Conservation (phyloP, 92 coral and sea anemone genomes). For the Porites lobata region DNA sequence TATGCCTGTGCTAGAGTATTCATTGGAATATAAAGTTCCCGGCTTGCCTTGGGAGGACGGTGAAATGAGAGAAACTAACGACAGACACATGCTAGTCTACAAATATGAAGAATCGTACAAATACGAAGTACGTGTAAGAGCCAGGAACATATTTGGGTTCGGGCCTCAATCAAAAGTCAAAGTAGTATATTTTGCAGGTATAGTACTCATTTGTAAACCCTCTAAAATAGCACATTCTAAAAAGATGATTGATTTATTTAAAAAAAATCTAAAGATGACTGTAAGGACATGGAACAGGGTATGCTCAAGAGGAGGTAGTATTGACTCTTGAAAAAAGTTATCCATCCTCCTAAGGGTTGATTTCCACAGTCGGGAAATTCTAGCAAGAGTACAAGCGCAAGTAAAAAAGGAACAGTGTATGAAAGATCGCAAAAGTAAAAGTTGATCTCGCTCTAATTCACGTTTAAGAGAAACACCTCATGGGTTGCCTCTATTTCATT, state of each 20-base stretch:
- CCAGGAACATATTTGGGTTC: conserved; percentile 24
- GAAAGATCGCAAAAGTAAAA: too few species aligned
- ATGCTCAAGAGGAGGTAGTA: too few species aligned
- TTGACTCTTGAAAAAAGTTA: too few species aligned
- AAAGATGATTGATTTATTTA: not conserved
- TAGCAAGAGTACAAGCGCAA: too few species aligned
- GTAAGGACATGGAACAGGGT: too few species aligned
- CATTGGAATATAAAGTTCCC: conserved; percentile 60
- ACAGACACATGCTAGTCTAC: conserved; percentile 11
- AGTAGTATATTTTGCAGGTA: conserved; percentile 26
- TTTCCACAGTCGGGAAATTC: too few species aligned
- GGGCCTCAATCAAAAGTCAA: conserved; percentile 3
- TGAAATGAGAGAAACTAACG: conserved; percentile 6
- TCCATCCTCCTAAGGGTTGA: too few species aligned
- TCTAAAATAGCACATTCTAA: not conserved
- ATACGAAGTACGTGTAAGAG: conserved; percentile 30
- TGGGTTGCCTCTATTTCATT: too few species aligned
- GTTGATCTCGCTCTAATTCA: too few species aligned
- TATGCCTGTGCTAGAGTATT: conserved; percentile 50
- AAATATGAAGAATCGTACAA: not conserved
- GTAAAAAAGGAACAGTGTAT: too few species aligned
- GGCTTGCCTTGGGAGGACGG: conserved; percentile 56
- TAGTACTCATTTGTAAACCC: not conserved
- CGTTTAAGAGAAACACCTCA: too few species aligned
- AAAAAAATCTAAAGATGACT: too few species aligned